A percentile compares a stretch with the other conserved stretches of the same genome.
Evolutionary conservation across 2,113 vertebrate genomes (phyloP).

Genomic region (Toxostoma redivivum): DNA sequence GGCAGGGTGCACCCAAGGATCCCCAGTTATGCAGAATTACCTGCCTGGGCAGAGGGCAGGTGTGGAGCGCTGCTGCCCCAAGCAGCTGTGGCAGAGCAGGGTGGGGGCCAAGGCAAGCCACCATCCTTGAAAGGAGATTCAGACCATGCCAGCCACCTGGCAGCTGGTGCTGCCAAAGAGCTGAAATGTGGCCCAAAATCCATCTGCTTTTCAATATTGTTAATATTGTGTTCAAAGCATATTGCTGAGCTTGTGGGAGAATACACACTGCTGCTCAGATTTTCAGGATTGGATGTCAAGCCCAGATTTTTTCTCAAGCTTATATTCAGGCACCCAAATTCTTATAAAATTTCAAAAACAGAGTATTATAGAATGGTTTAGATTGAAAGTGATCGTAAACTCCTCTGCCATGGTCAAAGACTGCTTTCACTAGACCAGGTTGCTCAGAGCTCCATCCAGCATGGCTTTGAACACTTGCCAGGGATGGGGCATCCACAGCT

Average conservation of each 20-base stretch:
- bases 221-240: not conserved
- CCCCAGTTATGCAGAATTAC: not conserved
- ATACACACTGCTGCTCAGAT: not conserved
- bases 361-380: not conserved
- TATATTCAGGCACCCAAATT: not conserved
- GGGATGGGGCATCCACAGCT: not conserved
- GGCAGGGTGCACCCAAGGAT: not conserved
- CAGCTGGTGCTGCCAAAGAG: not conserved
- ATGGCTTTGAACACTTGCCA: not conserved
- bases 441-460: not conserved
- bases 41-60: not conserved
- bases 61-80: not conserved
- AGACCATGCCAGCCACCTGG: not conserved
- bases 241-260: not conserved
- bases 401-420: not conserved
- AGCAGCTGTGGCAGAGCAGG: not conserved
- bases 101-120: fast-evolving
- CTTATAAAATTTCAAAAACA: not conserved
- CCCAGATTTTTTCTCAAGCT: not conserved
- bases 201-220: not conserved
- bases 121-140: not conserved
- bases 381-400: not conserved
- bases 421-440: fast-evolving
- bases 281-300: not conserved
- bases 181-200: not conserved